Evolutionary conservation across 2,797 vertebrate genomes (phyloP).

Genomic region (Diplodus puntazzo): DNA sequence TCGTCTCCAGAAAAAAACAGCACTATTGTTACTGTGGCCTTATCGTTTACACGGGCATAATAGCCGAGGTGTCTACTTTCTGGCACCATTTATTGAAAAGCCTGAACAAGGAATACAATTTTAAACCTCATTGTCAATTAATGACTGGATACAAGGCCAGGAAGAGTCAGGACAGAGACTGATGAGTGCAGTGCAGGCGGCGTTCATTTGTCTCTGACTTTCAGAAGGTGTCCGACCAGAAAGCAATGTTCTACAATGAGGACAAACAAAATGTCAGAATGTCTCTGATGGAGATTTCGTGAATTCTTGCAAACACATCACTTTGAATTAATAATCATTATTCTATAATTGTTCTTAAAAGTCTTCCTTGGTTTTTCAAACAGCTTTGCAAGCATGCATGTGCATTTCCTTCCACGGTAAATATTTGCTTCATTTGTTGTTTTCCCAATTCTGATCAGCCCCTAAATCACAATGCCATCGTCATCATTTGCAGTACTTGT

Average conservation of each 20-base stretch:
- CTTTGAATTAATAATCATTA: not conserved
- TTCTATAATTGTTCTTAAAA: too few species aligned
- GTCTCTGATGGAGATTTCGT: not conserved
- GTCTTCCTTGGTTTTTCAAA: too few species aligned
- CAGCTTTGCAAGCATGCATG: not conserved
- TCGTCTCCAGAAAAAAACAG: conserved; percentile 41
- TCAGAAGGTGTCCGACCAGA: conserved; percentile 6
- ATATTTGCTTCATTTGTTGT: not conserved
- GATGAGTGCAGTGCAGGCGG: conserved; percentile 9
- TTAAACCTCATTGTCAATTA: conserved; percentile 76
- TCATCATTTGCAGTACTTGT: too few species aligned
- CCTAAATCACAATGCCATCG: not conserved
- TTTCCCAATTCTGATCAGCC: not conserved
- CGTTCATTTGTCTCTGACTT: conserved; percentile 26
- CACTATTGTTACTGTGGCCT: conserved; percentile 63
- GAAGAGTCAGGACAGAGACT: conserved; percentile 16
- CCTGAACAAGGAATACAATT: conserved; percentile 67
- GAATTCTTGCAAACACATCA: not conserved
- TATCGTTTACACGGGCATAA: conserved; percentile 75
- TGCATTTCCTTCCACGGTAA: not conserved
- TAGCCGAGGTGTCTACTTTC: conserved; percentile 76
- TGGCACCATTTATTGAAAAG: conserved; percentile 62
- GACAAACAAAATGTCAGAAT: not conserved
- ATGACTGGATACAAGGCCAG: conserved; percentile 47
- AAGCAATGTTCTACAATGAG: not conserved